Evolutionary conservation across 2,888 invertebrate genomes (phyloP).

Genomic region (Caprella mutica): DNA sequence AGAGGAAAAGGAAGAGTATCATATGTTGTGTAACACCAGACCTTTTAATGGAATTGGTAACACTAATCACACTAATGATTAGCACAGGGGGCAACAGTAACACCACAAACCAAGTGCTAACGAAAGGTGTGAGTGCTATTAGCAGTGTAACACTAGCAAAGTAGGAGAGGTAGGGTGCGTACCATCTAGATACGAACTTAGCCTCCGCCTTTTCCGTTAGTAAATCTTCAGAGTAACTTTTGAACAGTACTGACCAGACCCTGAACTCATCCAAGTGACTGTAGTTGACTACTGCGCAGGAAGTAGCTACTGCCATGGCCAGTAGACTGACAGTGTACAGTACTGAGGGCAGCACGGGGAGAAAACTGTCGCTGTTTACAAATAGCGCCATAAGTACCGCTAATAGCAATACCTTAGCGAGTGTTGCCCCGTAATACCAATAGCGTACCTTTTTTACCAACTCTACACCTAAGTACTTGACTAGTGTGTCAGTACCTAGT

Average conservation of each 20-base stretch:
- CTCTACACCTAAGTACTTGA: slow-evolving; percentile 2
- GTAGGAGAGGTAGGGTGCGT: background rate
- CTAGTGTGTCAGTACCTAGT: background rate
- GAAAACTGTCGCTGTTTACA: background rate
- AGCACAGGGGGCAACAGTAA: background rate
- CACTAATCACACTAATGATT: background rate
- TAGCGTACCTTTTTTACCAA: slow-evolving; percentile 1
- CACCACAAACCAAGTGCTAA: background rate
- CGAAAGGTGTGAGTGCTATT: background rate
- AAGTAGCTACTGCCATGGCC: slow-evolving; percentile 1
- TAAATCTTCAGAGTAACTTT: background rate
- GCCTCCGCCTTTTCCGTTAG: background rate
- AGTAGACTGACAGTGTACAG: background rate
- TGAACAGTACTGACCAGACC: slow-evolving; percentile 2
- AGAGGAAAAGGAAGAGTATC: background rate
- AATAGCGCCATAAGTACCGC: background rate
- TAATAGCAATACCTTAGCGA: background rate
- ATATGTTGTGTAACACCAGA: background rate
- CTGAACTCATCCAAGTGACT: background rate
- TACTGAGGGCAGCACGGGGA: background rate
- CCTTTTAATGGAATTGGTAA: background rate
- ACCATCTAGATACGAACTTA: slow-evolving; percentile 1
- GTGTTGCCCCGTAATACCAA: background rate
- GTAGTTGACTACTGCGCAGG: background rate
- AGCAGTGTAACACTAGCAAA: background rate